phyloP scores from a whole-genome alignment of 1,140 invertebrate species.

The Drosophila nannoptera region DNA sequence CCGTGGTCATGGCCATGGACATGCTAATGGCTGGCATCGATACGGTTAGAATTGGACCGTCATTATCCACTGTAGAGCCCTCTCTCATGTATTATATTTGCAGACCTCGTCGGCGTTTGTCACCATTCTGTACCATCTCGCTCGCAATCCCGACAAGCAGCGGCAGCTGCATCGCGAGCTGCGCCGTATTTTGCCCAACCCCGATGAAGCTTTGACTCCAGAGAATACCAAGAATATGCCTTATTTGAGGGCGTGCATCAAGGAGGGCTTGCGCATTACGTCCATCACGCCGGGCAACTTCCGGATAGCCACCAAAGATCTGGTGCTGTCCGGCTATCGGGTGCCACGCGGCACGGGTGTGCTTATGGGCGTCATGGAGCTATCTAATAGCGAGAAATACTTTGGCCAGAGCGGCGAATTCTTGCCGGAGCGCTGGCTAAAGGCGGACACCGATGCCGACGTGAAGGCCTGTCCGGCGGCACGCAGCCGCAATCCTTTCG shows the following conservation, averaged over 20 bases:
- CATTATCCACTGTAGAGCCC: not conserved
- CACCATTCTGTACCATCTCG: conserved; percentile 71
- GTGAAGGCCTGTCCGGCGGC: conserved; percentile 73
- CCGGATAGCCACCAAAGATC: conserved; percentile 86
- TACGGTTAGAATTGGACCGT: conserved; percentile 80
- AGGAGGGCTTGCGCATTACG: conserved; percentile 86
- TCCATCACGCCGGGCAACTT: conserved; percentile 92
- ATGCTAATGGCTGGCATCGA: conserved; percentile 88
- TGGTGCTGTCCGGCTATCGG: conserved; percentile 87
- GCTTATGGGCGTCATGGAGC: conserved; percentile 53
- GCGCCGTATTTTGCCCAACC: conserved; percentile 51
- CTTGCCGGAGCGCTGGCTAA: conserved; percentile 87
- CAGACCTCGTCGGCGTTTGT: conserved; percentile 62
- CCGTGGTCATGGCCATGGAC: conserved; percentile 85
- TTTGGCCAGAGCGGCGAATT: conserved; percentile 85
- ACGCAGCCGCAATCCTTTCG: conserved; percentile 54
- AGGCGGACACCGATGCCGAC: conserved; percentile 13
- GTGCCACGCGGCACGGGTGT: conserved; percentile 86
- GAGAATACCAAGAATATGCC: conserved; percentile 77
- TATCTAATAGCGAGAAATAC: conserved; percentile 79
- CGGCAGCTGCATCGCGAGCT: conserved; percentile 80
- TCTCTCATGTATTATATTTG: not conserved
- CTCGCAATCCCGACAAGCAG: conserved; percentile 80
- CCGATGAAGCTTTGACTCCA: conserved; percentile 71
- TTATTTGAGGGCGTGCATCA: conserved; percentile 81